Conservation (phyloP, 1,140 invertebrate species). For the Eriocheir sinensis region DNA sequence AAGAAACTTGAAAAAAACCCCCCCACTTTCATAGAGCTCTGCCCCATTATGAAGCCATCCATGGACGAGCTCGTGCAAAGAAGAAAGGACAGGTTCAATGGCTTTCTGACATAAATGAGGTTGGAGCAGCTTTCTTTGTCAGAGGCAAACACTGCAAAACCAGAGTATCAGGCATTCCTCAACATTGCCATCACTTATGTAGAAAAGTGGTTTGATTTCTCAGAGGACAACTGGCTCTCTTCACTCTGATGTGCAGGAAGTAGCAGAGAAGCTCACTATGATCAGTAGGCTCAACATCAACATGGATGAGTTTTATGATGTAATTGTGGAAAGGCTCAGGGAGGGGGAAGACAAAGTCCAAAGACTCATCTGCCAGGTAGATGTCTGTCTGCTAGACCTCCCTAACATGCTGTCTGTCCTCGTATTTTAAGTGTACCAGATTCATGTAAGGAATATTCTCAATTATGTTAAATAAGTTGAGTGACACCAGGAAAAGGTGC, state of each 20-base stretch:
- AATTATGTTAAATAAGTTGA: slow-evolving; percentile 46
- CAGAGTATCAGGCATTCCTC: too few species aligned
- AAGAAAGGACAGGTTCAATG: slow-evolving; percentile 9
- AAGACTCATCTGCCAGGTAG: background rate
- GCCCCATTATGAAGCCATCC: background rate
- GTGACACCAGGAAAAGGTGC: slow-evolving; percentile 44
- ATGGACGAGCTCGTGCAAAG: background rate
- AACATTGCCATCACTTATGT: too few species aligned
- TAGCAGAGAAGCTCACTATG: slow-evolving; percentile 33
- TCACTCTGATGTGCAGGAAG: background rate
- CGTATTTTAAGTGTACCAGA: slow-evolving; percentile 33
- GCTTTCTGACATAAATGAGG: background rate
- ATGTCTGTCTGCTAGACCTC: background rate
- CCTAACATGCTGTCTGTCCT: slow-evolving; percentile 50
- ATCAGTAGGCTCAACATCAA: slow-evolving; percentile 46
- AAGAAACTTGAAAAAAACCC: slow-evolving; percentile 40
- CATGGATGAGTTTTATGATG: slow-evolving; percentile 53
- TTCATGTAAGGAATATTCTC: slow-evolving; percentile 50
- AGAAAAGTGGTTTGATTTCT: too few species aligned
- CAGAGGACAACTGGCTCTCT: too few species aligned
- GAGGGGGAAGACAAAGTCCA: slow-evolving; percentile 5
- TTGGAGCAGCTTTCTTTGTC: slow-evolving; percentile 8
- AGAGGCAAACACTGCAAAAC: too few species aligned
- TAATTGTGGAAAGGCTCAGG: background rate
- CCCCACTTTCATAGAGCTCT: background rate